Evolutionary conservation across 2,113 vertebrate species (phyloP).

Genomic region (Gavia stellata): DNA sequence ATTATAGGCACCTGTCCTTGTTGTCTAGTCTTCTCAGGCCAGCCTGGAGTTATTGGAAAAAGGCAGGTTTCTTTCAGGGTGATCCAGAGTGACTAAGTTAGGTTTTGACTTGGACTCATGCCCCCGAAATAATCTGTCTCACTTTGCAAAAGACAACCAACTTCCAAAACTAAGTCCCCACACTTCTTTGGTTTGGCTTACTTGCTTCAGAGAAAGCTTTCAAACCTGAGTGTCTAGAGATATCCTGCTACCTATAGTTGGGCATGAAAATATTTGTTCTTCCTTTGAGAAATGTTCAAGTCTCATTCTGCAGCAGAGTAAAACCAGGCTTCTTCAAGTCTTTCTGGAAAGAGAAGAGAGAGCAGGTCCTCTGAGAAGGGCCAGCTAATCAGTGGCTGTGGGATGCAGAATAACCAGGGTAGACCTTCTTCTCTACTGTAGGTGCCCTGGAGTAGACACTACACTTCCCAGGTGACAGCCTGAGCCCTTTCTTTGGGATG

Average conservation of each 20-base stretch:
- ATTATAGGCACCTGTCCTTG: neutral
- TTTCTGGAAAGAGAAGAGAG: neutral
- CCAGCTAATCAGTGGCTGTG: neutral
- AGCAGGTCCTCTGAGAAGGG: neutral
- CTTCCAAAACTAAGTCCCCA: neutral
- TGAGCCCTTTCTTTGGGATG: neutral
- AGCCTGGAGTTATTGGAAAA: neutral
- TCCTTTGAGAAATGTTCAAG: neutral
- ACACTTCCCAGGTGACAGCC: neutral
- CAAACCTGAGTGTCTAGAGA: neutral
- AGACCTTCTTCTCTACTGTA: neutral
- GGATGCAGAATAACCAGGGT: neutral
- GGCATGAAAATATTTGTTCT: neutral
- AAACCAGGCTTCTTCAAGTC: neutral
- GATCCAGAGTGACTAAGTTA: neutral
- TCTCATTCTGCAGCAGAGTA: neutral
- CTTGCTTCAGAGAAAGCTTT: neutral
- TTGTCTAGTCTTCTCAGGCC: neutral
- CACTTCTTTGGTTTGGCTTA: neutral
- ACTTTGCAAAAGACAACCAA: neutral
- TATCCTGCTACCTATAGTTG: neutral
- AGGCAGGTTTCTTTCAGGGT: neutral
- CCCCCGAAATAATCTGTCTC: neutral
- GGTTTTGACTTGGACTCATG: neutral
- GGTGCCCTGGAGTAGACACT: neutral